These are phyloP conservation scores for Monomorium pharaonis DNA, from an alignment of 1,140 invertebrate species.

Conservation along the genomic window DNA sequence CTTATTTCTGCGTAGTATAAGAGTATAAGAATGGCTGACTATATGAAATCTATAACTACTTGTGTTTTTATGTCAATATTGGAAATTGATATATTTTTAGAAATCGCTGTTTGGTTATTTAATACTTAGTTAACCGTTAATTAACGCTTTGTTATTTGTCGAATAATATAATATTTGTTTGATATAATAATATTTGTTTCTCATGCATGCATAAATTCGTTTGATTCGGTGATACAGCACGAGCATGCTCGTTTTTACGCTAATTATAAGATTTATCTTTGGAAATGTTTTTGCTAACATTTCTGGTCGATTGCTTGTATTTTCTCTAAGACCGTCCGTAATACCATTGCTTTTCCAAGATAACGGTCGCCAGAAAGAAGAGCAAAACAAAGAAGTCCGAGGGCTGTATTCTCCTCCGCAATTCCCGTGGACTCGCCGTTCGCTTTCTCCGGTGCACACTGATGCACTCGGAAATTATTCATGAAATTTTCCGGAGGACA, in stretches of 20 bases:
- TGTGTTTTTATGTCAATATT: neutral
- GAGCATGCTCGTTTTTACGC: neutral
- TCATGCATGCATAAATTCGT: neutral
- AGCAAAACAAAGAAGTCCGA: constrained; percentile 38
- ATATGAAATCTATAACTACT: neutral
- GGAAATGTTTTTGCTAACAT: constrained; percentile 11
- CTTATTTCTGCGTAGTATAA: neutral
- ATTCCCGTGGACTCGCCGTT: neutral
- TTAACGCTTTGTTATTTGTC: neutral
- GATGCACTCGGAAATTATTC: constrained; percentile 56
- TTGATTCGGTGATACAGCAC: neutral
- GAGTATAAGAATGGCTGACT: neutral
- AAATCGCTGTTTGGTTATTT: neutral
- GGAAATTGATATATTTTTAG: neutral
- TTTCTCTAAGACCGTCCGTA: constrained; percentile 9
- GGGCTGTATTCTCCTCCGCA: constrained; percentile 21
- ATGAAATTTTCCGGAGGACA: constrained; percentile 55
- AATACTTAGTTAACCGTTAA: neutral
- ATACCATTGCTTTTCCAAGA: constrained; percentile 32
- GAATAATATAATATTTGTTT: neutral
- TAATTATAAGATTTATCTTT: constrained; percentile 14
- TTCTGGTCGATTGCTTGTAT: constrained; percentile 37
- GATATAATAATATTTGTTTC: neutral
- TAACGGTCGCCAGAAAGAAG: constrained; percentile 2
- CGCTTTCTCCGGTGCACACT: neutral